Base-by-base conservation (phyloP, 2,888 invertebrate species). In the Kryphioiulus occultus region DNA sequence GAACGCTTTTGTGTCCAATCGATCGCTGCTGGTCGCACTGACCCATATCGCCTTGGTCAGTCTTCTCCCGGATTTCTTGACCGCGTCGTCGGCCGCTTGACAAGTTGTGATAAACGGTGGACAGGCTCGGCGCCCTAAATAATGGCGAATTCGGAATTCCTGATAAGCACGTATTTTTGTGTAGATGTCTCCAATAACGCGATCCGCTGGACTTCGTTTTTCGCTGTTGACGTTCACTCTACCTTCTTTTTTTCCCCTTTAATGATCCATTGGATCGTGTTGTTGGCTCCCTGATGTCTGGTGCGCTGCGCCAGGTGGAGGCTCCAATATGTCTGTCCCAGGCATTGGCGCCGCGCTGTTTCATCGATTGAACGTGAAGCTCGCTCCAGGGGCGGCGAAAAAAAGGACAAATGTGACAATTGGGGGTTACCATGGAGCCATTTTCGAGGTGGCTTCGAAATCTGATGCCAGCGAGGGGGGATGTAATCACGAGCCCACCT, bases 251-350 rank as follows among this genome's bases (percentile, higher is more conserved):
- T 59, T 47, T 39, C 9, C 15, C 15, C 47, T 59, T n/a, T 59
- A 59, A 59, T 59, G 59, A 59, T 59, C 59, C 59, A 59, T 59
- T 59, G 59, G 59, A 59, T 59, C 2, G 59, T 59, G n/a, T 59
- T 59, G 59, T 59, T 59, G 59, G 59, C 59, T 59, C 59, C 59
- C 59, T 59, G 59, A 59, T 59, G 59, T 59, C 59, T 59, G 59
- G 59, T 2, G 59, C 59, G n/a, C 15, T 59, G 59, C n/a, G 59
- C 59, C 59, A 59, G 59, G 59, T 59, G 59, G 59, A 59, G 59
- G 59, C 59, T 59, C 59, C 59, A 59, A 4, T n/a, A 2, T 4
- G 59, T 59, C 59, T 59, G 59, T 59, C 59, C 59, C 59, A n/a
- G 3, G 59, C 59, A 1, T 59, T n/a, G 59, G 59, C 59, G 59